Base-by-base conservation (phyloP, 2,888 invertebrate genomes). In the Allolobophora icterica region DNA sequence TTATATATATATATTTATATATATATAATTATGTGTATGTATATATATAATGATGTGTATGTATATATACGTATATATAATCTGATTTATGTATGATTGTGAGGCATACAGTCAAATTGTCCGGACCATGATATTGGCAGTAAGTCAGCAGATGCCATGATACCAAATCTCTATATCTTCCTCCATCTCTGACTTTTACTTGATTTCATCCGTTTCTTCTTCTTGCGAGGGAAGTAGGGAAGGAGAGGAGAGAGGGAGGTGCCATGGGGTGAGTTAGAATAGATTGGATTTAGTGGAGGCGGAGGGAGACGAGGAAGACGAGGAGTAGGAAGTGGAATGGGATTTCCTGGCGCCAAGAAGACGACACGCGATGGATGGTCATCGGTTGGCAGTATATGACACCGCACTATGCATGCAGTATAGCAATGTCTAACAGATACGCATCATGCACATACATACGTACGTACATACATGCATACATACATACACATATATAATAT, bases 401-500 rank as follows among this genome's bases (percentile, higher is more conserved):
- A 24, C 24, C 24, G 24, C 3, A 1, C 52, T 52, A 24, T 52
- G 1, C 24, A 5, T 52, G 24, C 24, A 52, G 52, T 21, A 0
- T 52, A 21, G 24, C 52, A 52, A 42, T 42, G 42, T 42, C 42
- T 42, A 2, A 52, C 52, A 21, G 21, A 52, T 24, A 52, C 21
- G 52, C 52, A 52, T 52, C 21, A 52, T 24, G 24, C 24, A 52
- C 52, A 52, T 52, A 52, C 52, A 52, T 52, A 24, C 52, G 24
- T 4, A 52, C 52, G 24, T 52, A 52, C 24, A 52, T 34, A 84
- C 35, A 84, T 84, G 8, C 13, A 84, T 84, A 84, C 24, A 84
- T 84, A 84, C 13, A 84, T 84, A n/a, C 13, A 84, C 34, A n/a
- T 34, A 84, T 84, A 84, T 83, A 83, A 83, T 84, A 84, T 84